Percentiles rank a stretch among this genome's conserved stretches.
phyloP scores from a whole-genome alignment of 2,888 invertebrate species.

The Idaea aversata region DNA sequence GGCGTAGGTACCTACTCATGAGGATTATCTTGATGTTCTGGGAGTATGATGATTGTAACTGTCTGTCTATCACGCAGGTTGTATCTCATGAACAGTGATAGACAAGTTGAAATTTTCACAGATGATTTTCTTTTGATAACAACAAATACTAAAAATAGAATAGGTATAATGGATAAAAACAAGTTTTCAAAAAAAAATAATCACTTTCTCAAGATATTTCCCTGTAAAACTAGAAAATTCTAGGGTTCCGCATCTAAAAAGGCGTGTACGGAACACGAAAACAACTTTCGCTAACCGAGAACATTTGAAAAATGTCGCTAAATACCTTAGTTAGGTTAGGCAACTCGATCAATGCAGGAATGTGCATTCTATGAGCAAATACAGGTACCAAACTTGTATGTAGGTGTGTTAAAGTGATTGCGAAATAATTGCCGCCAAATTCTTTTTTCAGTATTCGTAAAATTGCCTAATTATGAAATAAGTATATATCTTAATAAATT shows the following conservation, averaged over 20 bases:
- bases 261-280: background rate
- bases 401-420: background rate
- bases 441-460: too few species aligned
- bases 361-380: background rate
- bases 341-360: background rate
- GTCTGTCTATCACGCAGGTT: too few species aligned
- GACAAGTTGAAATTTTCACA: too few species aligned
- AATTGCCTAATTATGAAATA: too few species aligned
- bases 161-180: too few species aligned
- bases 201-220: background rate
- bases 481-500: too few species aligned
- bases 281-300: background rate
- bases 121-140: too few species aligned
- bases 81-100: too few species aligned
- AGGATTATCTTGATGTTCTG: constrained; percentile 12
- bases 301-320: background rate
- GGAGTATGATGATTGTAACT: constrained; percentile 9
- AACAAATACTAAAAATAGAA: too few species aligned
- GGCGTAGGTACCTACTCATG: background rate
- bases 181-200: too few species aligned
- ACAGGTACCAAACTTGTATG: background rate
- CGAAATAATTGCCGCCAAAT: too few species aligned
- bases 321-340: background rate
- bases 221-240: background rate
- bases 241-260: background rate